These are phyloP conservation scores for Petrosia ficiformis DNA, from an alignment of 37 sponge, comb jelly and placozoan species.

Conservation along the genomic window DNA sequence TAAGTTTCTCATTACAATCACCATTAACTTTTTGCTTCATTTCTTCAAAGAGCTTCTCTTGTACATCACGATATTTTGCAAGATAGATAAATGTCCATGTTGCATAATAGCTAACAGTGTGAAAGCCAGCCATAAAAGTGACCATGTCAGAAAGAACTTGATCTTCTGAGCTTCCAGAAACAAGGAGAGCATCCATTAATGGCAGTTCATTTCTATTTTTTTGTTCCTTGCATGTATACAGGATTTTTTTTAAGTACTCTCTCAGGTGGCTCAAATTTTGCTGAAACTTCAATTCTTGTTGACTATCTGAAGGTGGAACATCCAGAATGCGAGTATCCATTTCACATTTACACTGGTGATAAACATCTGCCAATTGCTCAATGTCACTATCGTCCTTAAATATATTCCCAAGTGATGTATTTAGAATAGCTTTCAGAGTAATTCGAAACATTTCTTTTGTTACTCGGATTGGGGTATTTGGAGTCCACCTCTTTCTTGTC, in stretches of 20 bases:
- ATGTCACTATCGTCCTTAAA: constrained; percentile 42
- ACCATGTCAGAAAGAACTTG: constrained; percentile 12
- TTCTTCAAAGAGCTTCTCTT: constrained; percentile 22
- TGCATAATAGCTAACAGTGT: constrained; percentile 18
- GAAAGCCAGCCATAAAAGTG: constrained; percentile 32
- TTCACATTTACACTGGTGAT: constrained; percentile 31
- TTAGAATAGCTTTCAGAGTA: constrained; percentile 13
- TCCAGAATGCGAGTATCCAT: constrained; percentile 24
- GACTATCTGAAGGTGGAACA: constrained; percentile 10
- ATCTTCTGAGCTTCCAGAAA: constrained; percentile 16
- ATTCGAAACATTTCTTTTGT: constrained; percentile 17
- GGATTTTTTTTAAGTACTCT: constrained; percentile 13
- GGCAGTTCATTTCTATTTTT: not conserved
- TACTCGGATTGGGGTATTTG: not conserved
- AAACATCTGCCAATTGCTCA: constrained; percentile 15
- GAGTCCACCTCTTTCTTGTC: constrained; percentile 7
- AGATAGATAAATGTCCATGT: constrained; percentile 32
- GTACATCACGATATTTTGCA: constrained; percentile 22
- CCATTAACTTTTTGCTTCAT: not conserved
- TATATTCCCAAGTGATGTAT: constrained; percentile 42
- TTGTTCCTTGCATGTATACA: constrained; percentile 1
- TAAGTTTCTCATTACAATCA: constrained; percentile 23
- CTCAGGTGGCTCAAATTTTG: not conserved
- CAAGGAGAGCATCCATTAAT: constrained; percentile 26
- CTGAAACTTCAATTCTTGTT: constrained; percentile 24